Conservation (phyloP, 2,797 vertebrate genomes). For the Onychomys arenicola region DNA sequence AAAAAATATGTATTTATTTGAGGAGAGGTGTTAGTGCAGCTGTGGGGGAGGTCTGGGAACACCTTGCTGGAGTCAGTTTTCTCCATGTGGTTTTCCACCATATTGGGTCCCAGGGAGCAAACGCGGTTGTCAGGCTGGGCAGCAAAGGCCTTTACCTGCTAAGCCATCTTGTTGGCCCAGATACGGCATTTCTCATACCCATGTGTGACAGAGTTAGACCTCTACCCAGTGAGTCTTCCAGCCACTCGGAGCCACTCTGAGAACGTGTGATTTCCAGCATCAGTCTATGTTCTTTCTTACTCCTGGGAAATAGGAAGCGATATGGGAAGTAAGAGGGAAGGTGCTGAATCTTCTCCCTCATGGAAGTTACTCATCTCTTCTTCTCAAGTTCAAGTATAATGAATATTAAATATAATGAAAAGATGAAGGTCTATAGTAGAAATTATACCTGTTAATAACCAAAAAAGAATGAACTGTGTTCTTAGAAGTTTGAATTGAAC, state of each 20-base stretch:
- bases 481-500: background rate
- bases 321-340: background rate
- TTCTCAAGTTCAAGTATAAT: background rate
- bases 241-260: background rate
- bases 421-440: background rate
- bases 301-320: background rate
- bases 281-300: background rate
- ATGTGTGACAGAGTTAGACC: background rate
- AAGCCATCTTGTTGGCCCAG: background rate
- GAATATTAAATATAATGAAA: constrained; percentile 18
- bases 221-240: rapidly evolving
- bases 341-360: too few relatives aligned
- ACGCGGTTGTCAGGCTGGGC: background rate
- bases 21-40: background rate
- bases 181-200: background rate
- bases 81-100: background rate
- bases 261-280: background rate
- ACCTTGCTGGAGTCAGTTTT: background rate
- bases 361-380: background rate
- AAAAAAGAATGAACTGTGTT: background rate
- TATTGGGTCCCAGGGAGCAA: background rate
- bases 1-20: background rate
- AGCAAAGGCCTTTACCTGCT: too few relatives aligned
- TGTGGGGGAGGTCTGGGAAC: background rate
- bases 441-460: constrained; percentile 5